Base-by-base conservation (phyloP, 2,113 vertebrate species). In the Psilopogon haemacephalus region DNA sequence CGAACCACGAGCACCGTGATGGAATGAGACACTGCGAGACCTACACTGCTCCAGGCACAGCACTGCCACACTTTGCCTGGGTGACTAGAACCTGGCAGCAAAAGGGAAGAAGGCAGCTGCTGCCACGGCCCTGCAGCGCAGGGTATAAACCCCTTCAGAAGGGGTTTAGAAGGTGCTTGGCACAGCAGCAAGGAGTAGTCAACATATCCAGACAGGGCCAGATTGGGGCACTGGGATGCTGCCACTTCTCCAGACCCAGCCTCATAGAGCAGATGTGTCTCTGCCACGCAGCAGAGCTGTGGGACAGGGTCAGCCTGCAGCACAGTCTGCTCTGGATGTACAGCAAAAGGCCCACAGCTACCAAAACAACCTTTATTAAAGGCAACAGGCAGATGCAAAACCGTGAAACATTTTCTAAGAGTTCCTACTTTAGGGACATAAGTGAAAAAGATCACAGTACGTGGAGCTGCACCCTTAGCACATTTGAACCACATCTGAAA, bases 271-370 rank as follows among this genome's bases (percentile, higher is more conserved):
- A 40, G 16, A 19, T 11, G 15, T 18, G 24, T 37, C 11, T 12
- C 15, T 26, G 23, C 15, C 15, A 13, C 10, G 2, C 38, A 20
- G 48, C 48, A 50, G 12, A 23, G 48, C 48, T 50, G 48, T 6
- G 12, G 48, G 48, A 23, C 26, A 12, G 44, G 17, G 16, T 28
- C 68, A 15, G 5, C 14, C 11, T 9, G n/a, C 23, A 50, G 23
- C 23, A 24, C 23, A 0, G 40, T 60, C 40, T 12, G 3, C 4
- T 24, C 13, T 32, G 48, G 46, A 28, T 4, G 1, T 0, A 5
- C 18, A 52, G 15, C 78, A 38, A 35, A 12, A 54, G 35, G 35
- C 19, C 9, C 8, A 19, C 33, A 20, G 9, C 16, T 9, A 38
- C 27, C 26, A 38, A 35, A 30, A 50, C 27, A 16, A 20, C 13